Percentiles rank a stretch among this genome's conserved stretches.
Conservation (phyloP, 2,888 invertebrate species). For the Hydrotaea cyrtoneurina region DNA sequence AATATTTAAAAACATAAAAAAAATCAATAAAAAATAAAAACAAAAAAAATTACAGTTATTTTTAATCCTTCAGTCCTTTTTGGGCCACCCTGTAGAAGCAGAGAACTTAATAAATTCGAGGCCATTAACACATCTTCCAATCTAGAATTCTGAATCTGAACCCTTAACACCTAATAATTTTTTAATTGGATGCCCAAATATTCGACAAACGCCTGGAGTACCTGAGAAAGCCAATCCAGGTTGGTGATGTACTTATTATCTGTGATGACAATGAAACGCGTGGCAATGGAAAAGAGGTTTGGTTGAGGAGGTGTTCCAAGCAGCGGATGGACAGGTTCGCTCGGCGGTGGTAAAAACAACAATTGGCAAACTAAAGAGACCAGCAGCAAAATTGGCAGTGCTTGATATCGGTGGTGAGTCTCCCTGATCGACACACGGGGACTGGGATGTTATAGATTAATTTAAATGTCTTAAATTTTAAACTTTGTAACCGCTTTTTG, state of each 20-base stretch:
- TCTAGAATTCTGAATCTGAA: constrained; percentile 46
- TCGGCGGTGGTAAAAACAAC: constrained; percentile 23
- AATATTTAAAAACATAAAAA: no score
- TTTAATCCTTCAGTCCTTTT: no score
- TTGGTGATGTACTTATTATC: constrained; percentile 53
- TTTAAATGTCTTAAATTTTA: no score
- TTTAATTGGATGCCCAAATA: constrained; percentile 50
- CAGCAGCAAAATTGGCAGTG: no score
- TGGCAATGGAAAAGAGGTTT: constrained; percentile 29
- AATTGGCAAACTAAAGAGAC: not conserved
- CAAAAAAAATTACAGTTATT: no score
- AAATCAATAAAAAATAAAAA: no score
- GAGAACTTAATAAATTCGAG: constrained; percentile 61
- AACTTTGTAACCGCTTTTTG: no score
- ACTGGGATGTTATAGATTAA: no score
- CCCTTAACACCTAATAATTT: constrained; percentile 66
- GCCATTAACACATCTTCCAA: constrained; percentile 62
- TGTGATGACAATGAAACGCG: no score
- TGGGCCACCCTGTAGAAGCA: constrained; percentile 58
- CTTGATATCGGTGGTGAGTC: no score
- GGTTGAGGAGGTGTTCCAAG: not conserved
- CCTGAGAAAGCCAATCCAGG: constrained; percentile 42
- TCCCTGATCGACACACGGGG: no score
- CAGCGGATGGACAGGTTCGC: no score
- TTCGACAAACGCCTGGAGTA: constrained; percentile 59